phyloP scores from a whole-genome alignment of 2,113 vertebrate genomes.

The Ailuropoda melanoleuca region DNA sequence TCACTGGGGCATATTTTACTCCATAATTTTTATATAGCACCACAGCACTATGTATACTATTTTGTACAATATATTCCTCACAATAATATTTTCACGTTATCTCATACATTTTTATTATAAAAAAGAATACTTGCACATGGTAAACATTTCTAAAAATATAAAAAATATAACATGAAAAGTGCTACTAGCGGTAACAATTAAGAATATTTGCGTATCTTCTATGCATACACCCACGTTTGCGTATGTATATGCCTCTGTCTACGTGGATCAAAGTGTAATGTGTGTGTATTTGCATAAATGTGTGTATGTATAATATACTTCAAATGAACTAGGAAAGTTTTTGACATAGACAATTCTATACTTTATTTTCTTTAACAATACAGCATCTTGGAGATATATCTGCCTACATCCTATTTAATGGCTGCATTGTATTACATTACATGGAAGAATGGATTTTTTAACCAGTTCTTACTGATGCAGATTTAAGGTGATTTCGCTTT shows the following conservation, averaged over 20 bases:
- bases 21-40: slow-evolving; percentile 3
- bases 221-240: not conserved
- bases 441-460: not conserved
- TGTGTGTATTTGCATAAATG: not conserved
- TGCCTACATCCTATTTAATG: not conserved
- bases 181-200: not conserved
- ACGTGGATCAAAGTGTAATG: not conserved
- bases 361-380: not conserved
- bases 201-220: slow-evolving; percentile 8
- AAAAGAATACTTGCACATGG: not conserved
- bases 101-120: not conserved
- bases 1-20: slow-evolving; percentile 4
- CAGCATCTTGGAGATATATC: not conserved
- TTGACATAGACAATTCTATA: not conserved
- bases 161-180: not conserved
- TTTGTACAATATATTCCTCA: not conserved
- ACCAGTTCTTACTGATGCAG: not conserved
- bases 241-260: not conserved
- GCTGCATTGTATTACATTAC: not conserved
- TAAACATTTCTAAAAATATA: not conserved
- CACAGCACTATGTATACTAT: not conserved
- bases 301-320: not conserved
- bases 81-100: slow-evolving; percentile 17
- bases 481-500: not conserved
- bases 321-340: not conserved